These are phyloP conservation scores for Bovichtus variegatus DNA, from an alignment of 2,797 vertebrate genomes.

Conservation along the genomic window DNA sequence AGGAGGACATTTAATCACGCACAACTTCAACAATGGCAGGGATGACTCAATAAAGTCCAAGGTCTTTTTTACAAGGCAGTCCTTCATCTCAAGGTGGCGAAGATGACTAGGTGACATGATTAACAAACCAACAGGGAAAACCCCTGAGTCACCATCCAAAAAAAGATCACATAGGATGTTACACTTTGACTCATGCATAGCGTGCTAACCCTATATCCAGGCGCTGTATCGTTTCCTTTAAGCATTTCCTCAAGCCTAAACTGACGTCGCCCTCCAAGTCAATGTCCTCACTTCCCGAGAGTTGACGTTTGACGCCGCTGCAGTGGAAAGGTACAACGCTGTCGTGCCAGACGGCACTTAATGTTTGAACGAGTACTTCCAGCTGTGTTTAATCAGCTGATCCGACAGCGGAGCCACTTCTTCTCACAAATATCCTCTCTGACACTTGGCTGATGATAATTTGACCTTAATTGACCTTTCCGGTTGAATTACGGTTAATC, in stretches of 20 bases:
- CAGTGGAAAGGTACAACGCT: slow-evolving; percentile 16
- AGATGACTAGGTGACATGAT: neutral
- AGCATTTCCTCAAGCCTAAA: neutral
- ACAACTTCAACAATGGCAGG: neutral
- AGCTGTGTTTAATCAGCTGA: slow-evolving; percentile 59
- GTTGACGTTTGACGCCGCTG: slow-evolving; percentile 18
- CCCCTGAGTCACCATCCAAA: neutral
- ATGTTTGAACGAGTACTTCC: slow-evolving; percentile 59
- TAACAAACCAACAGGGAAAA: neutral
- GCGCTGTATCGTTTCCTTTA: neutral
- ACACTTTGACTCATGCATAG: too few relatives aligned
- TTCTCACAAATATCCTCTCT: slow-evolving; percentile 33
- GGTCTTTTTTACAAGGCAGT: neutral
- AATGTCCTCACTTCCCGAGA: slow-evolving; percentile 40
- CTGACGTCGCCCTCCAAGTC: slow-evolving; percentile 5
- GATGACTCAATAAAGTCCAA: neutral
- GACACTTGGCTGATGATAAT: slow-evolving; percentile 32
- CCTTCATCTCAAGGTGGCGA: neutral
- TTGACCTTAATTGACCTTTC: slow-evolving; percentile 42
- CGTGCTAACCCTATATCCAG: neutral
- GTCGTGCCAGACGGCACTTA: neutral
- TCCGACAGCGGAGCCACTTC: slow-evolving; percentile 48
- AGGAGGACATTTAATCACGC: neutral
- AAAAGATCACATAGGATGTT: neutral
- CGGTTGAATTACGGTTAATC: slow-evolving; percentile 43